These are phyloP conservation scores for Lingula anatina DNA, from an alignment of 2,888 invertebrate species.

Conservation along the genomic window DNA sequence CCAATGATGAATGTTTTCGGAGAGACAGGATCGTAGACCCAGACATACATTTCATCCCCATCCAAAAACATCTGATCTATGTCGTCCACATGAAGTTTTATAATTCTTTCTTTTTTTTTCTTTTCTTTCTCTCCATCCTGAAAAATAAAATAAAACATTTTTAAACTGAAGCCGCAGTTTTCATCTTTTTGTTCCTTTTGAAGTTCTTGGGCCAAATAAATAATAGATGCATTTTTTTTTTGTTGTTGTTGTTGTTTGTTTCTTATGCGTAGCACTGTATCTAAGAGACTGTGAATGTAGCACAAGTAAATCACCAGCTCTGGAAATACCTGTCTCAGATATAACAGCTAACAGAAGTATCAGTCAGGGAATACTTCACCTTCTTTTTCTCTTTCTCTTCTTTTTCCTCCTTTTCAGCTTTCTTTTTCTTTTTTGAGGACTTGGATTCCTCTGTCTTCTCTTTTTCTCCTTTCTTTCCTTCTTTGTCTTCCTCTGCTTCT, in stretches of 20 bases:
- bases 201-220: no score
- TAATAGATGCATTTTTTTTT: no score
- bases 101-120: constrained; percentile 73
- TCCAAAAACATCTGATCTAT: constrained; percentile 93
- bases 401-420: constrained; percentile 28
- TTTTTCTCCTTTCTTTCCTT: constrained; percentile 12
- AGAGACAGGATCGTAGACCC: constrained; percentile 96
- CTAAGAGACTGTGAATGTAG: no score
- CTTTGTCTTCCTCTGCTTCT: constrained; percentile 36
- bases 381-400: constrained; percentile 24
- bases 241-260: no score
- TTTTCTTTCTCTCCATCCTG: constrained; percentile 38
- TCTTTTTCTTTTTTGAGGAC: constrained; percentile 23
- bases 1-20: constrained; percentile 76
- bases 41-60: constrained; percentile 87
- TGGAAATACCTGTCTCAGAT: no score
- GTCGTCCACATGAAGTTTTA: constrained; percentile 94
- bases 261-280: no score
- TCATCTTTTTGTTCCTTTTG: no score
- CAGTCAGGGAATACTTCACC: no score
- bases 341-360: background rate
- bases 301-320: no score
- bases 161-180: no score
- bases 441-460: constrained; percentile 19
- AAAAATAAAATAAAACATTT: constrained; percentile 13